Conservation (phyloP, 2,888 invertebrate genomes). For the Drosophila mettleri region DNA sequence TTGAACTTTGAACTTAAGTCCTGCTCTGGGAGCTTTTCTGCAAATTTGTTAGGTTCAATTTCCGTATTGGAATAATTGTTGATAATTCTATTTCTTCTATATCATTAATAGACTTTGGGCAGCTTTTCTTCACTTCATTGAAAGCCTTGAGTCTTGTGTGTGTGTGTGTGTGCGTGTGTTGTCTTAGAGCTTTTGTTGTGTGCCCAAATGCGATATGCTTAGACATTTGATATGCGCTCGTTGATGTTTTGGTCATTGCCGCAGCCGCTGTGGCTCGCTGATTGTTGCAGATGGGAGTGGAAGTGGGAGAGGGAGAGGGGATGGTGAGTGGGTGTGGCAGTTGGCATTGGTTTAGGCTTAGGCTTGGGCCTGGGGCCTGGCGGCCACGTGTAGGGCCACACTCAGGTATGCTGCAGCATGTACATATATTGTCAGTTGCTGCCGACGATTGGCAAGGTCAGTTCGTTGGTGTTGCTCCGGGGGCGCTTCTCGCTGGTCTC, state of each 20-base stretch:
- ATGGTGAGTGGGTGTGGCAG: too few relatives aligned
- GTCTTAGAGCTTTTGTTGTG: constrained; percentile 49
- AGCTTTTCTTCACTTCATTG: not conserved
- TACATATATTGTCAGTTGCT: constrained; percentile 83
- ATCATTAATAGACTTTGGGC: constrained; percentile 2
- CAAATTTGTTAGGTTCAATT: not conserved
- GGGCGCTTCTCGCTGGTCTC: constrained; percentile 64
- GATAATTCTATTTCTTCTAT: too few relatives aligned
- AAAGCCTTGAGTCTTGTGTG: not conserved
- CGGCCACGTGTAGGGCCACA: constrained; percentile 54
- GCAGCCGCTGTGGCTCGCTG: constrained; percentile 26
- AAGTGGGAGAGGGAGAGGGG: not conserved
- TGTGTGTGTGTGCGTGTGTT: constrained; percentile 17
- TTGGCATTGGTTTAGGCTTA: not conserved
- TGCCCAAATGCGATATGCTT: constrained; percentile 79
- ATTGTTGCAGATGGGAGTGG: not conserved
- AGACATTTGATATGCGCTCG: constrained; percentile 80
- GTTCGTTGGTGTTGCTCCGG: constrained; percentile 46
- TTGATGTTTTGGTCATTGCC: constrained; percentile 66
- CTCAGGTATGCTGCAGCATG: constrained; percentile 79
- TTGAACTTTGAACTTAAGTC: not conserved
- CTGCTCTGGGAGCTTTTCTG: not conserved
- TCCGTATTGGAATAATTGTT: too few relatives aligned
- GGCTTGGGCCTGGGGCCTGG: not conserved
- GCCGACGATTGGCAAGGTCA: constrained; percentile 20